Conservation (phyloP, 1,140 invertebrate species). For the Scaptodrosophila lebanonensis region DNA sequence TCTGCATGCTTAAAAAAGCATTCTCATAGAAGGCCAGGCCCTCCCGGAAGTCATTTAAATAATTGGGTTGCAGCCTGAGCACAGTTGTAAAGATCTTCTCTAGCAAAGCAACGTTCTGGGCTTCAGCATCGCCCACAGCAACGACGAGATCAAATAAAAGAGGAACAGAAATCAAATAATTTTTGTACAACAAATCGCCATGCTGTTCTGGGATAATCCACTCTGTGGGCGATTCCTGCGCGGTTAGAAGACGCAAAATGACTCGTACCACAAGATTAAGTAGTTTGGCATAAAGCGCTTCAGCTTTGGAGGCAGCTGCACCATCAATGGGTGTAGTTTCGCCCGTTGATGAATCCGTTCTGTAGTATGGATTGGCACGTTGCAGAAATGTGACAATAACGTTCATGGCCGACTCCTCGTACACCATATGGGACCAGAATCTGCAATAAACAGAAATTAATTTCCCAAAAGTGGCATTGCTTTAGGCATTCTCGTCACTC, state of each 20-base stretch:
- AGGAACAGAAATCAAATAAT: constrained; percentile 89
- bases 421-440: constrained; percentile 87
- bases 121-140: constrained; percentile 81
- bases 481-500: constrained; percentile 1
- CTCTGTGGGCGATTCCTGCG: constrained; percentile 84
- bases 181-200: constrained; percentile 85
- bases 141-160: constrained; percentile 88
- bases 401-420: constrained; percentile 82
- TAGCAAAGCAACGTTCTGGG: constrained; percentile 81
- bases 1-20: constrained; percentile 69
- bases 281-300: constrained; percentile 79
- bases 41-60: constrained; percentile 82
- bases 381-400: constrained; percentile 85
- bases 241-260: constrained; percentile 85
- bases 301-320: constrained; percentile 12
- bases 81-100: constrained; percentile 82
- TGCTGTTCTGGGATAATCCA: constrained; percentile 83
- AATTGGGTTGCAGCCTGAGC: constrained; percentile 84
- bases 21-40: constrained; percentile 79
- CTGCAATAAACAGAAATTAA: constrained; percentile 12
- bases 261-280: constrained; percentile 83
- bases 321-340: constrained; percentile 37
- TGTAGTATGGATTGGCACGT: constrained; percentile 84
- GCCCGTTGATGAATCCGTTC: constrained; percentile 68
- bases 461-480: background rate